Evolutionary conservation across 2,888 invertebrate genomes (phyloP).

Genomic region (Chrysomela aeneicollis): DNA sequence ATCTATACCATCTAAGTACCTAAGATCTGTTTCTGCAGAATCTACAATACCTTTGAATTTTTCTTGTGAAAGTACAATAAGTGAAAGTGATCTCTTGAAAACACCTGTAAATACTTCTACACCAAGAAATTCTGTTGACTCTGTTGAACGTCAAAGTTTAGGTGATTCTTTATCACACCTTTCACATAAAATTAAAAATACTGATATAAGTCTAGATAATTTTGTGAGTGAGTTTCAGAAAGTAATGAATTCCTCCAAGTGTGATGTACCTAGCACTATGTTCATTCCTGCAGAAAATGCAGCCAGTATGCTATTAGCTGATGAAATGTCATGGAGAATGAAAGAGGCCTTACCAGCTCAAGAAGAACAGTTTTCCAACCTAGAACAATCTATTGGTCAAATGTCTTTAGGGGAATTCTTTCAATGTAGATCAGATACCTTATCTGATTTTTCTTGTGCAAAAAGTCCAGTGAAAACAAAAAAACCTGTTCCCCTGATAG

Average conservation of each 20-base stretch:
- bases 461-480: conserved; percentile 47
- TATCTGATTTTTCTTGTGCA: conserved; percentile 51
- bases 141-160: conserved; percentile 30
- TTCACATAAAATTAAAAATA: conserved; percentile 45
- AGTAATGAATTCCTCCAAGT: conserved; percentile 28
- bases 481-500: conserved; percentile 50
- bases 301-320: conserved; percentile 57
- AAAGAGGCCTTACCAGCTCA: conserved; percentile 49
- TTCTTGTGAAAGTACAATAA: conserved; percentile 51
- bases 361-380: conserved; percentile 33
- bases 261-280: conserved; percentile 38
- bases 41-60: conserved; percentile 27
- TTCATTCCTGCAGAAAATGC: conserved; percentile 57
- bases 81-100: conserved; percentile 52
- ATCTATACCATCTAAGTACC: conserved; percentile 51
- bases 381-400: conserved; percentile 26
- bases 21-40: conserved; percentile 41
- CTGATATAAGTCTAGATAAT: conserved; percentile 48
- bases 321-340: conserved; percentile 61
- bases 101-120: conserved; percentile 50
- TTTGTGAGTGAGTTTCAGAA: conserved; percentile 46
- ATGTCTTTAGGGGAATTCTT: conserved; percentile 63
- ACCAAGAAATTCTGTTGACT: conserved; percentile 48
- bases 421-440: conserved; percentile 58
- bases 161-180: conserved; percentile 46